Conservation (phyloP, 1,140 invertebrate species). For the Diploscapter pachys region DNA sequence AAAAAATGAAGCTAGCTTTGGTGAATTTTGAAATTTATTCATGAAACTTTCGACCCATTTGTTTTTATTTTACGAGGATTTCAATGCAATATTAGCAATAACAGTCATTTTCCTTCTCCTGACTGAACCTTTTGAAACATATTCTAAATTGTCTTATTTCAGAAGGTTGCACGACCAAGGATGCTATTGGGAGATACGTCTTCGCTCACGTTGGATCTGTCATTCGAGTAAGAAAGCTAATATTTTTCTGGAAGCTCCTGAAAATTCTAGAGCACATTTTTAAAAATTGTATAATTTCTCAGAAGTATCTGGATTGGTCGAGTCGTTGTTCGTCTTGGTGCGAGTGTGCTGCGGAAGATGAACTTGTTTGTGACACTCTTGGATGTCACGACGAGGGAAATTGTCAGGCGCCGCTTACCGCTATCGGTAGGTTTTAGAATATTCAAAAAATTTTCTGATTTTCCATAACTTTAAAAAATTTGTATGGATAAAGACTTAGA, state of each 20-base stretch:
- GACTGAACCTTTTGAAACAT: no score
- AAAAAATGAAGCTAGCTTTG: no score
- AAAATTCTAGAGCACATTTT: not conserved
- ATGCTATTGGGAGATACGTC: constrained; percentile 30
- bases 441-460: no score
- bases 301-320: constrained; percentile 50
- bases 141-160: no score
- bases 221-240: constrained; percentile 17
- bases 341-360: constrained; percentile 44
- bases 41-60: no score
- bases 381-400: constrained; percentile 45
- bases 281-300: constrained; percentile 6
- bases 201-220: constrained; percentile 33
- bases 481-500: no score
- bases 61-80: no score
- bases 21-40: no score
- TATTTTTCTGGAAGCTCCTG: not conserved
- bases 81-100: no score
- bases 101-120: no score
- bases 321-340: constrained; percentile 57
- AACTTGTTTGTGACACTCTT: constrained; percentile 42
- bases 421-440: constrained; percentile 34
- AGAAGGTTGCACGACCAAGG: constrained; percentile 30
- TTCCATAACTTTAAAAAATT: no score
- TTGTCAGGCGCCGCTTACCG: constrained; percentile 48